Conservation (phyloP, 2,888 invertebrate species). For the Crematogaster levior region DNA sequence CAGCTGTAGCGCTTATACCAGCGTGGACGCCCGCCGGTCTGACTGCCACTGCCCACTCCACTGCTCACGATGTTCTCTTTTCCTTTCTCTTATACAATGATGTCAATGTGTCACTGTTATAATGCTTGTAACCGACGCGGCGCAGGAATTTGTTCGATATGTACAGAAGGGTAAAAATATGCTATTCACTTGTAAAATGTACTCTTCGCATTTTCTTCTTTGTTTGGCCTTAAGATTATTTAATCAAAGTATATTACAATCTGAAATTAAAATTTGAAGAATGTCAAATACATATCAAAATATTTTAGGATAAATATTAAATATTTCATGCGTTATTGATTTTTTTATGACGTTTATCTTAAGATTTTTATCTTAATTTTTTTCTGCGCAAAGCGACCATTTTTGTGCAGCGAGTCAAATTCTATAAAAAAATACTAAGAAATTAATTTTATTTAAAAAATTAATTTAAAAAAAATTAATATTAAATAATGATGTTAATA, state of each 20-base stretch:
- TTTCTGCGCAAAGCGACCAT: background rate
- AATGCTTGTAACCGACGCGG: background rate
- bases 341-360: background rate
- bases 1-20: conserved; percentile 78
- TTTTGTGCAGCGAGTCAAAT: background rate
- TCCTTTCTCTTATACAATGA: conserved; percentile 15
- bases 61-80: conserved; percentile 18
- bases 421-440: background rate
- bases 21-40: conserved; percentile 54
- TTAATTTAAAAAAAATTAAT: no score
- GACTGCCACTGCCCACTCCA: conserved; percentile 58
- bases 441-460: background rate
- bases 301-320: background rate
- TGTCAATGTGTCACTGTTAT: conserved; percentile 52
- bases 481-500: background rate
- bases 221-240: background rate
- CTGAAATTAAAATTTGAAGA: background rate
- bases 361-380: background rate
- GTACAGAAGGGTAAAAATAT: background rate
- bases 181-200: background rate
- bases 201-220: background rate
- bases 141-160: background rate
- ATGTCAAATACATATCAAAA: background rate
- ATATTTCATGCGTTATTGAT: background rate
- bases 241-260: background rate